Evolutionary conservation across 2,888 invertebrate species (phyloP).

Genomic region (Plemyria rubiginata): DNA sequence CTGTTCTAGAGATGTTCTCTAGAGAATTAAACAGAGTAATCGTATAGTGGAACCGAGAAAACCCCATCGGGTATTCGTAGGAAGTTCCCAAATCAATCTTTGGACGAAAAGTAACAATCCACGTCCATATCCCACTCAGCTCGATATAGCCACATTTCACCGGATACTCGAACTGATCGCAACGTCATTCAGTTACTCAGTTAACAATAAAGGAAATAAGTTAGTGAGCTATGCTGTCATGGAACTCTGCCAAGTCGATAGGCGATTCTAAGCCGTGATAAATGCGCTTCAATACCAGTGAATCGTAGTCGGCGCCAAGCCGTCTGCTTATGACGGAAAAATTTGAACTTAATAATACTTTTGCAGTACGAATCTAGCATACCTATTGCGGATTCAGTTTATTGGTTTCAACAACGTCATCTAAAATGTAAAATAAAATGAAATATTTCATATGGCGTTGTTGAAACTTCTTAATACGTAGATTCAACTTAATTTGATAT

Average conservation of each 20-base stretch:
- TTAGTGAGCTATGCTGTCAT: conserved; percentile 33
- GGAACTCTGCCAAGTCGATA: conserved; percentile 57
- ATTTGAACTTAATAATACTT: conserved; percentile 31
- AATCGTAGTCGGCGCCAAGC: conserved; percentile 58
- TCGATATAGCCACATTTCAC: conserved; percentile 31
- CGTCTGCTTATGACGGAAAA: conserved; percentile 51
- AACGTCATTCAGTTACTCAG: conserved; percentile 40
- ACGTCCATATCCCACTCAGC: conserved; percentile 2
- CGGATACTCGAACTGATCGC: conserved; percentile 36
- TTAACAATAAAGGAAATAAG: conserved; percentile 42
- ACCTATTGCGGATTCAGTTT: not conserved
- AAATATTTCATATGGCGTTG: too few relatives aligned
- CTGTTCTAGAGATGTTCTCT: too few relatives aligned
- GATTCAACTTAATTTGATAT: too few relatives aligned
- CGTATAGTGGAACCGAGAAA: not conserved
- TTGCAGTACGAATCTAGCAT: conserved; percentile 9
- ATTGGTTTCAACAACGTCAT: not conserved
- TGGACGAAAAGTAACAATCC: not conserved
- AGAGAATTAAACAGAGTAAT: not conserved
- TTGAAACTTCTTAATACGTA: too few relatives aligned
- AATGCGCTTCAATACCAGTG: conserved; percentile 50
- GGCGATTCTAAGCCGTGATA: conserved; percentile 54
- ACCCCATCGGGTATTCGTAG: not conserved
- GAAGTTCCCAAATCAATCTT: not conserved
- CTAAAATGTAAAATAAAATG: too few relatives aligned